A percentile compares a stretch with the other conserved stretches of the same genome.
Evolutionary conservation across 2,113 vertebrate species (phyloP).

Genomic region (Bubo bubo): DNA sequence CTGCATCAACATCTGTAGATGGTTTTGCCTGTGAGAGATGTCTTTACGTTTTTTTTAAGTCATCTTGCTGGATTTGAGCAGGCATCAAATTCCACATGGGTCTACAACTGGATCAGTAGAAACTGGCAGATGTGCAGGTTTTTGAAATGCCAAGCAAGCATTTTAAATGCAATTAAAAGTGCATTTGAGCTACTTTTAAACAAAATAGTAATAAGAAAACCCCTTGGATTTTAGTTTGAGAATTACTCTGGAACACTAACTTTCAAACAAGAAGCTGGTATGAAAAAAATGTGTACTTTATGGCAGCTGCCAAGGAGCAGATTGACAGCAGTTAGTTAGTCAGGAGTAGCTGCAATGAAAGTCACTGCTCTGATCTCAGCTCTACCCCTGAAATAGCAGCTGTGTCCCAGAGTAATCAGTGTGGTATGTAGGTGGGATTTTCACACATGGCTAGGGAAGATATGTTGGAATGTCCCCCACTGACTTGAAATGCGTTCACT

Average conservation of each 20-base stretch:
- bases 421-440: not conserved
- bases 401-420: not conserved
- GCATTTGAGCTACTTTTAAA: not conserved
- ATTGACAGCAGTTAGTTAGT: not conserved
- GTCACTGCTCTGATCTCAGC: not conserved
- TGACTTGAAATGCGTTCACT: not conserved
- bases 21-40: not conserved
- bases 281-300: not conserved
- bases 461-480: not conserved
- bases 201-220: not conserved
- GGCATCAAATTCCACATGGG: fast-evolving
- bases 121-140: not conserved
- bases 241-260: not conserved
- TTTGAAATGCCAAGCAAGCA: not conserved
- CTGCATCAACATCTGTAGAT: not conserved
- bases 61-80: not conserved
- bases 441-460: not conserved
- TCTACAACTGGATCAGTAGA: not conserved
- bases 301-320: not conserved
- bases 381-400: not conserved
- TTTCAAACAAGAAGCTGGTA: not conserved
- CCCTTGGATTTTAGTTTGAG: not conserved
- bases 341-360: not conserved
- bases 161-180: not conserved
- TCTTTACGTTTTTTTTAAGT: not conserved